Evolutionary conservation across 2,888 invertebrate species (phyloP).

Genomic region (Muscina levida): DNA sequence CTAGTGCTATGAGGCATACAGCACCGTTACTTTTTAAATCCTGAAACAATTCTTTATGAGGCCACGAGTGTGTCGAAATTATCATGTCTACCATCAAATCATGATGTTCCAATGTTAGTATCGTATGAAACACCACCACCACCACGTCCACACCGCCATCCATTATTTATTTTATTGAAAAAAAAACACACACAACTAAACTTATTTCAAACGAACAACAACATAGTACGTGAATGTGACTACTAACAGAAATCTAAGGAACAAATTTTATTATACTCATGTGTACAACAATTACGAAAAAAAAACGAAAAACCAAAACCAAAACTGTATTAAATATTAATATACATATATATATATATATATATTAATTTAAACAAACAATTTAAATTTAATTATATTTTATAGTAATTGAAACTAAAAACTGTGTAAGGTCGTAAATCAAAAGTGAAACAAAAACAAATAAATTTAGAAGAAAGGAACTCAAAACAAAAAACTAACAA

Average conservation of each 20-base stretch:
- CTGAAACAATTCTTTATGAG: too few relatives aligned
- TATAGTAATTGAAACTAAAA: conserved; percentile 49
- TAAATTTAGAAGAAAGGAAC: conserved; percentile 1
- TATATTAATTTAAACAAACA: conserved; percentile 31
- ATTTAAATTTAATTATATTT: conserved; percentile 60
- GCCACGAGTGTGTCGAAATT: too few relatives aligned
- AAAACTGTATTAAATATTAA: conserved; percentile 38
- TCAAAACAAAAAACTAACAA: conserved; percentile 36
- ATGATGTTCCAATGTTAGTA: too few relatives aligned
- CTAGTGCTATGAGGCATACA: too few relatives aligned
- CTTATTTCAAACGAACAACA: too few relatives aligned
- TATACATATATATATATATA: conserved; percentile 36
- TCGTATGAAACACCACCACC: too few relatives aligned
- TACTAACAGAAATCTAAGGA: conserved; percentile 61
- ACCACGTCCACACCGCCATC: too few relatives aligned
- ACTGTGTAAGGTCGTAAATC: conserved; percentile 18
- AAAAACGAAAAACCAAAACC: conserved; percentile 36
- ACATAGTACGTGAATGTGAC: conserved; percentile 49
- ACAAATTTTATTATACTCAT: conserved; percentile 69
- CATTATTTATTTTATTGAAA: too few relatives aligned
- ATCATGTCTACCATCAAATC: too few relatives aligned
- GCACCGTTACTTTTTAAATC: too few relatives aligned
- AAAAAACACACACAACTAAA: too few relatives aligned
- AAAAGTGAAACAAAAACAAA: conserved; percentile 35
- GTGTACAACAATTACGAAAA: conserved; percentile 68